Percentiles rank a stretch among this genome's conserved stretches.
These are phyloP conservation scores for Pachypanchax playfairii DNA, from an alignment of 2,113 vertebrate species.

Conservation along the genomic window DNA sequence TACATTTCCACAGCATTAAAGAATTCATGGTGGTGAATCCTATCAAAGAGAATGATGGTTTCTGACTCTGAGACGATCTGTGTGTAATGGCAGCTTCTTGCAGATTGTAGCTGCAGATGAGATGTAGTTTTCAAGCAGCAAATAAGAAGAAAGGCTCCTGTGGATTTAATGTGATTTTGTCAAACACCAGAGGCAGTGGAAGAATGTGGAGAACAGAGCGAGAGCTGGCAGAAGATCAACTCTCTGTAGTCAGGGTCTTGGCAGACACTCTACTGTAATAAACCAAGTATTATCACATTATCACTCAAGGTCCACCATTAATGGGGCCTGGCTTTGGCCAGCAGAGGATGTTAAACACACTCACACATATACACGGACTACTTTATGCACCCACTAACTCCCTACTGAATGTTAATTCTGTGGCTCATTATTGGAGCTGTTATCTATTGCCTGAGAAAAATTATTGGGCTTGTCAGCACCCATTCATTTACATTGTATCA, in stretches of 20 bases:
- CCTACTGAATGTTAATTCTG: constrained; percentile 48
- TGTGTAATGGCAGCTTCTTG: background rate
- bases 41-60: constrained; percentile 7
- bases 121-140: constrained; percentile 24
- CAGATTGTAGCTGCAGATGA: constrained; percentile 12
- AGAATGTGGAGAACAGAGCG: background rate
- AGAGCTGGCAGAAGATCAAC: constrained; percentile 42
- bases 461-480: constrained; percentile 64
- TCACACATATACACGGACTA: constrained; percentile 4
- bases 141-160: constrained; percentile 15
- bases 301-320: constrained; percentile 51
- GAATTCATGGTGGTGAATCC: constrained; percentile 27
- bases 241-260: constrained; percentile 38
- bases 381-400: constrained; percentile 19
- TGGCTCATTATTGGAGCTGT: constrained; percentile 64
- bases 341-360: constrained; percentile 16
- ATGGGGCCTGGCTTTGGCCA: constrained; percentile 39
- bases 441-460: constrained; percentile 63
- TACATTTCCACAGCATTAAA: constrained; percentile 33
- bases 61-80: constrained; percentile 15
- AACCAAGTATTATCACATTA: constrained; percentile 75
- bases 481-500: constrained; percentile 64
- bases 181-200: constrained; percentile 9
- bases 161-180: constrained; percentile 40
- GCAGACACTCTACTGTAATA: constrained; percentile 57